Evolutionary conservation across 2,113 vertebrate genomes (phyloP).

Genomic region (Nymphicus hollandicus): DNA sequence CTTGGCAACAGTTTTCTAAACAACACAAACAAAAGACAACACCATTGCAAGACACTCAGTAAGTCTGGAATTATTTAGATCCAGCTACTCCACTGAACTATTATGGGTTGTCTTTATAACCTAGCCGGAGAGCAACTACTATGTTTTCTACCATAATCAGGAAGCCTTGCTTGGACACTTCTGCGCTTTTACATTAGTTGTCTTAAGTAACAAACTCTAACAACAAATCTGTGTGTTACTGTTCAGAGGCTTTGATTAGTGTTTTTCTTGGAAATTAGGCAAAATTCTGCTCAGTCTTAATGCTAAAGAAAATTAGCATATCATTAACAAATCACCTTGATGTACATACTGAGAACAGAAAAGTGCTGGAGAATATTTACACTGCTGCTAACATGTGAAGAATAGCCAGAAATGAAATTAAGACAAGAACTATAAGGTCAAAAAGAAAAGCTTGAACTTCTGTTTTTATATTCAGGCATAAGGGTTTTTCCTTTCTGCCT

Average conservation of each 20-base stretch:
- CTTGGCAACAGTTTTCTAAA: constrained; percentile 57
- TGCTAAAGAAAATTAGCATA: neutral
- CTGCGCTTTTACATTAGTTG: neutral
- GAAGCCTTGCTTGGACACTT: neutral
- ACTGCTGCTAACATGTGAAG: neutral
- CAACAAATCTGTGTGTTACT: neutral
- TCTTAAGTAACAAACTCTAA: neutral
- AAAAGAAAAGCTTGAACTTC: neutral
- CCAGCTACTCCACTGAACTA: neutral
- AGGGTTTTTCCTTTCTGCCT: neutral
- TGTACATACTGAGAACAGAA: neutral
- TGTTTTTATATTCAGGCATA: neutral
- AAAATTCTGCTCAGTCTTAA: neutral
- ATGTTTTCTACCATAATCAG: neutral
- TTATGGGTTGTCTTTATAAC: neutral
- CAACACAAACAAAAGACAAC: constrained; percentile 38
- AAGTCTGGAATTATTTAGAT: constrained; percentile 5
- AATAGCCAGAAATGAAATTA: neutral
- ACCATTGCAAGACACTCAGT: neutral
- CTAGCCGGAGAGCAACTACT: neutral
- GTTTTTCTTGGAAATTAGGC: neutral
- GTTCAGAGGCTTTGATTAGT: neutral
- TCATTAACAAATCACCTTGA: neutral
- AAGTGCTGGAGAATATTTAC: neutral
- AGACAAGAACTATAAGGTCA: neutral